phyloP scores from a whole-genome alignment of 2,113 vertebrate species.

The Capra hircus region DNA sequence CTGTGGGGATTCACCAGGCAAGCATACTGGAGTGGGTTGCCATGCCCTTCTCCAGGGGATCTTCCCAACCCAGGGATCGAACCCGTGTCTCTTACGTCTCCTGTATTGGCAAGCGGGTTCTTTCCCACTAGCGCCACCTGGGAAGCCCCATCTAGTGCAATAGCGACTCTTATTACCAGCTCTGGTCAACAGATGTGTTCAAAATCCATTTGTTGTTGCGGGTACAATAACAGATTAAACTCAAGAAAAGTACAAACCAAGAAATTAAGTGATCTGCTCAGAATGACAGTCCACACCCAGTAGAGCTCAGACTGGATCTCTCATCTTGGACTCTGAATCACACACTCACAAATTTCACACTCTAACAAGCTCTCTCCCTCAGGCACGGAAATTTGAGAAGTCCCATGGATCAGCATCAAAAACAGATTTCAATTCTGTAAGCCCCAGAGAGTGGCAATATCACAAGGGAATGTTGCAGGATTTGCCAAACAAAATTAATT shows the following conservation, averaged over 20 bases:
- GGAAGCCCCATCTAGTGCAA: neutral
- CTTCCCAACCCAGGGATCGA: neutral
- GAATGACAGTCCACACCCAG: neutral
- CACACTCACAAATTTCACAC: neutral
- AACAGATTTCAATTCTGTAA: neutral
- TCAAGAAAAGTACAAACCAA: neutral
- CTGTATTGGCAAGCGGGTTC: neutral
- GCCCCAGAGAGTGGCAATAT: neutral
- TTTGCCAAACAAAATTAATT: slow-evolving; percentile 46
- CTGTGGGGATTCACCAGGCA: neutral
- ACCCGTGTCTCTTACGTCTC: neutral
- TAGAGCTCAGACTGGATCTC: neutral
- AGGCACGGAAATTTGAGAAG: neutral
- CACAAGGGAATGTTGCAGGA: neutral
- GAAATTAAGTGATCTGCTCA: neutral
- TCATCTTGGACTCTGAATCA: neutral
- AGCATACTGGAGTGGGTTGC: neutral
- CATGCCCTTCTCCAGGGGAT: neutral
- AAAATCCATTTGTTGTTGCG: neutral
- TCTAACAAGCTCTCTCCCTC: neutral
- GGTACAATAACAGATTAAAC: neutral
- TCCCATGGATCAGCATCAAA: neutral
- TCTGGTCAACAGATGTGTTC: neutral
- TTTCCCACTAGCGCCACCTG: neutral
- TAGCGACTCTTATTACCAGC: neutral